These are phyloP conservation scores for Clepsis dumicolana DNA, from an alignment of 2,888 invertebrate species.

Conservation along the genomic window DNA sequence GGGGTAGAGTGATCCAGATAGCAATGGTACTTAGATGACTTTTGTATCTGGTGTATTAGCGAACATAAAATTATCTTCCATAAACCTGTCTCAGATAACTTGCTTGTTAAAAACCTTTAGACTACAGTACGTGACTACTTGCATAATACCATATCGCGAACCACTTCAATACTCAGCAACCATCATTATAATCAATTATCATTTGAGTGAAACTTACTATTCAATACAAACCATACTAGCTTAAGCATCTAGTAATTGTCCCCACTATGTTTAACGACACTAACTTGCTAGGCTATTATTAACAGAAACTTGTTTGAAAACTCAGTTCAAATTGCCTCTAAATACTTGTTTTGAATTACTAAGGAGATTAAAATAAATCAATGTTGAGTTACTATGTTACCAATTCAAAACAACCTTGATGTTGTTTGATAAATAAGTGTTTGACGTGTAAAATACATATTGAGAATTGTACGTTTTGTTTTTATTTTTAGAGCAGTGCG, in stretches of 20 bases:
- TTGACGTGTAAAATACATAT: background rate
- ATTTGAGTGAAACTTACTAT: background rate
- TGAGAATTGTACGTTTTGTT: no score
- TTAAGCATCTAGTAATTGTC: background rate
- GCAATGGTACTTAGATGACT: no score
- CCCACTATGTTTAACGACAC: slow-evolving; percentile 2
- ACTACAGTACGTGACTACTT: slow-evolving; percentile 5
- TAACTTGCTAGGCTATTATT: slow-evolving; percentile 8
- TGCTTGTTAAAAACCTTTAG: background rate
- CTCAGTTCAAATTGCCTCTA: slow-evolving; percentile 20
- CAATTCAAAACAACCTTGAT: slow-evolving; percentile 1
- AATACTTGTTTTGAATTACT: slow-evolving; percentile 22
- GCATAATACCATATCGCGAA: background rate
- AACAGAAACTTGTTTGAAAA: slow-evolving; percentile 22
- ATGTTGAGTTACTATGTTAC: slow-evolving; percentile 2
- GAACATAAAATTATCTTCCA: background rate
- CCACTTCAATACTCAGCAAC: background rate
- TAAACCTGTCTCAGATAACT: background rate
- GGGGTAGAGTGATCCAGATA: no score
- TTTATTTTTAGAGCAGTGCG: no score
- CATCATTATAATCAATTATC: slow-evolving; percentile 24
- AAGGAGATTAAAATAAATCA: slow-evolving; percentile 19
- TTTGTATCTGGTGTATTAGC: background rate
- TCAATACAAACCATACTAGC: background rate
- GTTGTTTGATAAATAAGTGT: background rate